These are phyloP conservation scores for Danio aesculapii DNA, from an alignment of 2,797 vertebrate genomes.

Conservation along the genomic window DNA sequence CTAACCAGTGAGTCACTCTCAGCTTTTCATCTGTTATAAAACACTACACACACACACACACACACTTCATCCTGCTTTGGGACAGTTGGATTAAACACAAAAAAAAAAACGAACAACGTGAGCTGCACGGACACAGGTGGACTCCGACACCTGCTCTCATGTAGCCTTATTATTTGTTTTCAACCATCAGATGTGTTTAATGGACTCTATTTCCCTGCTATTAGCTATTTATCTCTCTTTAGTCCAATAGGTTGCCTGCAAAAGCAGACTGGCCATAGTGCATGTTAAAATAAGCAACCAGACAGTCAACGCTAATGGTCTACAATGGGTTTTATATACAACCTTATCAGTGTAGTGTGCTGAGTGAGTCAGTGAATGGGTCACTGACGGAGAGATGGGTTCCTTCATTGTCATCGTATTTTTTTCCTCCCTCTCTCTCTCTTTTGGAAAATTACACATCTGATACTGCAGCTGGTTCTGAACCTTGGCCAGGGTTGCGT, in stretches of 20 bases:
- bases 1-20: background rate
- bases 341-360: slow-evolving; percentile 30
- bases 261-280: slow-evolving; percentile 13
- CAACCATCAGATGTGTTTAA: slow-evolving; percentile 23
- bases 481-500: slow-evolving; percentile 49
- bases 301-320: slow-evolving; percentile 1
- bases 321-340: slow-evolving; percentile 26
- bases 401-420: slow-evolving; percentile 27
- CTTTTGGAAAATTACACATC: slow-evolving; percentile 48
- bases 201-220: slow-evolving; percentile 30
- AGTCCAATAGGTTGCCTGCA: slow-evolving; percentile 37
- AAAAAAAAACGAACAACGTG: background rate
- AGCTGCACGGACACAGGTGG: background rate
- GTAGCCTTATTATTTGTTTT: background rate
- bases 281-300: slow-evolving; percentile 35
- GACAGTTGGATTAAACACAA: background rate
- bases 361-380: slow-evolving; percentile 50
- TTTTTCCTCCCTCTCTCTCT: background rate
- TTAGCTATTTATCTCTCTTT: slow-evolving; percentile 42
- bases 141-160: background rate
- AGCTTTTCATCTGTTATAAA: slow-evolving; percentile 19
- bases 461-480: slow-evolving; percentile 46
- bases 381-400: slow-evolving; percentile 18
- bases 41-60: background rate
- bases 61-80: background rate